phyloP scores from a whole-genome alignment of 2,797 vertebrate species.

The Amblyraja radiata region DNA sequence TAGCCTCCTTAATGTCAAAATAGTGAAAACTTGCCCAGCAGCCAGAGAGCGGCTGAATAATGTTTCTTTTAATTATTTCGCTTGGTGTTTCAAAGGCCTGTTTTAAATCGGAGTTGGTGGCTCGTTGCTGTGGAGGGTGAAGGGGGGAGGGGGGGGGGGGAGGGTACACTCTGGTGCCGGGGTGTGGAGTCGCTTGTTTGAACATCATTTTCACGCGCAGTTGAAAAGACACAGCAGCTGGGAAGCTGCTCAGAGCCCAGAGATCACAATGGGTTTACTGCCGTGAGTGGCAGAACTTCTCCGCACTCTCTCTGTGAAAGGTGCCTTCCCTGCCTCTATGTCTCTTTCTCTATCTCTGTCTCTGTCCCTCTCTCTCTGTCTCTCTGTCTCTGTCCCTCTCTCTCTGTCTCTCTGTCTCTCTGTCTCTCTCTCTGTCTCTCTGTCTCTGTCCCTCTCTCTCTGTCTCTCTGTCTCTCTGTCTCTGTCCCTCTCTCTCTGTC shows the following conservation, averaged over 20 bases:
- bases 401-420: too few relatives aligned
- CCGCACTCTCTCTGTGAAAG: not conserved
- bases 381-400: too few relatives aligned
- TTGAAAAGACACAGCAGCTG: not conserved
- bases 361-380: too few relatives aligned
- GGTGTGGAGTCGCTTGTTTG: too few relatives aligned
- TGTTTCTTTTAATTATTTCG: not conserved
- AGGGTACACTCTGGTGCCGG: too few relatives aligned
- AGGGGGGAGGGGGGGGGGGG: too few relatives aligned
- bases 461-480: not conserved
- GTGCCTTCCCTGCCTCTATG: not conserved
- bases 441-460: not conserved
- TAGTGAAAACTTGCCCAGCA: conserved; percentile 29
- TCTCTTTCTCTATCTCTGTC: not conserved
- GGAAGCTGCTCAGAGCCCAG: not conserved
- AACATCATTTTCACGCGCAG: not conserved
- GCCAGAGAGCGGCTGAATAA: not conserved
- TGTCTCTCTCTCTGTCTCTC: too few relatives aligned
- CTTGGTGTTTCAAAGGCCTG: not conserved
- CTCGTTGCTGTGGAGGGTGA: not conserved
- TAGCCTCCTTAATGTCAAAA: conserved; percentile 37
- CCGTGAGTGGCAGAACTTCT: not conserved
- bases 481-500: not conserved
- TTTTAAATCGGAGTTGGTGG: conserved; percentile 1
- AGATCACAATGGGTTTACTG: not conserved